These are phyloP conservation scores for Catalaphyllia jardinei DNA, from an alignment of 64 coral and sea anemone species.

Conservation along the genomic window DNA sequence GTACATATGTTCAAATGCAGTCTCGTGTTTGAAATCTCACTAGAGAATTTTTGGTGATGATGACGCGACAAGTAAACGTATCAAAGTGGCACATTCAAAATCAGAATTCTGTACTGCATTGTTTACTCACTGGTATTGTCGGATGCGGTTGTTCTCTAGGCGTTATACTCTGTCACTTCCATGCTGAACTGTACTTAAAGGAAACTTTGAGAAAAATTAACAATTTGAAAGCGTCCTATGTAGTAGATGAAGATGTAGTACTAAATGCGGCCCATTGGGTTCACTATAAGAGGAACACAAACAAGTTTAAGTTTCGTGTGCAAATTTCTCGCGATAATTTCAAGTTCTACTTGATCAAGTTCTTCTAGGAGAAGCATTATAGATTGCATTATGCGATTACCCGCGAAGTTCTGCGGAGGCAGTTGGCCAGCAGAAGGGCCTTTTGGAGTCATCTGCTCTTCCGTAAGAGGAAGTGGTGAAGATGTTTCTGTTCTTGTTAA, in stretches of 20 bases:
- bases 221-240: neutral
- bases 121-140: no score
- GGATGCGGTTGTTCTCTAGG: no score
- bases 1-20: no score
- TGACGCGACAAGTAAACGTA: no score
- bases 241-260: neutral
- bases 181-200: no score
- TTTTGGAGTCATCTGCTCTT: conserved; percentile 75
- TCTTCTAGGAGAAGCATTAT: conserved; percentile 91
- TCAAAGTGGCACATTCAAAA: no score
- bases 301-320: conserved; percentile 87
- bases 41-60: no score
- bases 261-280: conserved; percentile 76
- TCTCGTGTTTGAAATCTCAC: no score
- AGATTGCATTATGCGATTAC: conserved; percentile 71
- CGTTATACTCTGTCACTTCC: no score
- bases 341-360: conserved; percentile 87
- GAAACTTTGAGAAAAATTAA: no score
- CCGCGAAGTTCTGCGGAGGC: conserved; percentile 37
- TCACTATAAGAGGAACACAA: conserved; percentile 86
- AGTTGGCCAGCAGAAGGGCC: conserved; percentile 8
- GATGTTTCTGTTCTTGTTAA: conserved; percentile 40
- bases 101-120: no score
- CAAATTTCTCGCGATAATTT: conserved; percentile 85
- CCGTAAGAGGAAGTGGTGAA: conserved; percentile 77